Evolutionary conservation across 2,113 vertebrate genomes (phyloP).

Genomic region (Mormyrus iriodes): DNA sequence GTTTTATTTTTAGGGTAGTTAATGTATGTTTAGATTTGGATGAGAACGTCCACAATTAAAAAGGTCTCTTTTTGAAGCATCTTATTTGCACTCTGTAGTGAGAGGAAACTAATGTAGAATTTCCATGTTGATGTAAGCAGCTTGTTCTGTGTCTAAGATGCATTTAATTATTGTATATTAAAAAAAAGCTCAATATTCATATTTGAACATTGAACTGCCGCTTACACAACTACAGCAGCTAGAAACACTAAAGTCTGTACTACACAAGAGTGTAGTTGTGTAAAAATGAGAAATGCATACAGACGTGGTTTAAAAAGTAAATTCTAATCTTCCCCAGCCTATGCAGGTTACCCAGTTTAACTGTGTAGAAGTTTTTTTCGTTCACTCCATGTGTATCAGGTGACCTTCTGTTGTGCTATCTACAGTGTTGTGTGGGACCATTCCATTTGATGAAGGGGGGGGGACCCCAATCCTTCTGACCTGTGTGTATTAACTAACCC

Average conservation of each 20-base stretch:
- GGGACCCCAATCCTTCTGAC: conserved; percentile 66
- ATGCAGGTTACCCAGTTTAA: conserved; percentile 75
- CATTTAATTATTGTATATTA: conserved; percentile 90
- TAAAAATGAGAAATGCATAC: conserved; percentile 66
- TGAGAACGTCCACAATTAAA: conserved; percentile 54
- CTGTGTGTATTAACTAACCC: conserved; percentile 77
- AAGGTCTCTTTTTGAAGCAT: conserved; percentile 84
- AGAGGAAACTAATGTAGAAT: conserved; percentile 86
- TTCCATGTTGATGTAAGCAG: conserved; percentile 81
- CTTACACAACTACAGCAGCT: conserved; percentile 60
- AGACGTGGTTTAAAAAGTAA: conserved; percentile 58
- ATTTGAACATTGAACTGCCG: conserved; percentile 76
- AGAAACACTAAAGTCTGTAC: conserved; percentile 84
- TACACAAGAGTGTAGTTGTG: conserved; percentile 59
- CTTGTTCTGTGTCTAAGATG: conserved; percentile 85
- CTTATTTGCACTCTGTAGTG: conserved; percentile 97
- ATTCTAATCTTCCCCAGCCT: conserved; percentile 65
- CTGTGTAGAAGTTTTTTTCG: conserved; percentile 68
- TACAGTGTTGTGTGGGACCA: conserved; percentile 75
- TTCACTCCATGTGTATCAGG: conserved; percentile 71
- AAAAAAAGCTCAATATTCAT: conserved; percentile 66
- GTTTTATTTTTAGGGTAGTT: conserved; percentile 61
- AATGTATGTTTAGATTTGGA: conserved; percentile 45
- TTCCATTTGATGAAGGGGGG: conserved; percentile 78
- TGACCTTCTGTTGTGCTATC: conserved; percentile 77